phyloP scores from a whole-genome alignment of 2,888 invertebrate genomes.

The Thera britannica region DNA sequence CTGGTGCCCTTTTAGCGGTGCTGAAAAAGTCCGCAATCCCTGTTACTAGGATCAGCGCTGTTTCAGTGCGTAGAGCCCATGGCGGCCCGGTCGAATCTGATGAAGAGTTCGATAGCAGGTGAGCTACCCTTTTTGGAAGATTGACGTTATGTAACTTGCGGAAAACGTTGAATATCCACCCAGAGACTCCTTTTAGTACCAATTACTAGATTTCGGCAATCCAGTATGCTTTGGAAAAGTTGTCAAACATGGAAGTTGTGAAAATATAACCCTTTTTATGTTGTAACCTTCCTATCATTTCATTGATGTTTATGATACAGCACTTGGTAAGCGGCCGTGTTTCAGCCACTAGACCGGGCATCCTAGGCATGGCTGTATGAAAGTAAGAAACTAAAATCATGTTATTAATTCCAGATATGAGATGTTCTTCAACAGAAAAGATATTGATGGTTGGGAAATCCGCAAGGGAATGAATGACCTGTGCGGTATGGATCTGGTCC shows the following conservation, averaged over 20 bases:
- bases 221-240: background rate
- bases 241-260: background rate
- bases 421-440: conserved; percentile 92
- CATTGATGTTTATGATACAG: too few species aligned
- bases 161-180: conserved; percentile 53
- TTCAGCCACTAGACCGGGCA: too few species aligned
- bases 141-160: conserved; percentile 81
- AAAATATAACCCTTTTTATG: background rate
- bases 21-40: conserved; percentile 72
- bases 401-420: conserved; percentile 86
- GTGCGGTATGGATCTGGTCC: conserved; percentile 95
- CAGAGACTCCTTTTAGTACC: conserved; percentile 23
- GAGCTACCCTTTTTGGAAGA: conserved; percentile 54
- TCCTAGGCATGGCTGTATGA: too few species aligned
- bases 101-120: conserved; percentile 93
- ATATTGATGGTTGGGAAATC: conserved; percentile 97
- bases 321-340: too few species aligned
- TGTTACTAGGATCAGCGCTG: conserved; percentile 64
- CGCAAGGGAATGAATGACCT: conserved; percentile 96
- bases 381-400: background rate
- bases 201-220: background rate
- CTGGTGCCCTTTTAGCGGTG: conserved; percentile 71
- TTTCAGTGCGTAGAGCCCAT: conserved; percentile 69
- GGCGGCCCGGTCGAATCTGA: conserved; percentile 88
- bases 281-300: background rate